Evolutionary conservation across 2,888 invertebrate genomes (phyloP), one percentile per base, ranked within the genome.

Genomic region (Monoplex corrugatus): DNA sequence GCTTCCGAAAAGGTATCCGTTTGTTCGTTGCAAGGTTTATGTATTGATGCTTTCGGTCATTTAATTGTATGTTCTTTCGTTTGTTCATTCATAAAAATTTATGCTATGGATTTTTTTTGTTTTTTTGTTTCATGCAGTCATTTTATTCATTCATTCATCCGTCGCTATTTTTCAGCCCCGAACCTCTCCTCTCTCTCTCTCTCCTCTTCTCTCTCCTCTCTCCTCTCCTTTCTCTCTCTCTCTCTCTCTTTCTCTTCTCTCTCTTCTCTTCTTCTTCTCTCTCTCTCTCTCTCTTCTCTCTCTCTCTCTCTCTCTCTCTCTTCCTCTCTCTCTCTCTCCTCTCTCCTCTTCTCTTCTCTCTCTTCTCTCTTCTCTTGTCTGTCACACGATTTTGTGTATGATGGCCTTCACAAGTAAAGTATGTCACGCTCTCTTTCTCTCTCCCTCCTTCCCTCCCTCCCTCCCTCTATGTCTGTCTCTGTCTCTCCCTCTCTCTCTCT

Each of bases 1-100:
- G 90, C 89, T 91, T 89, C 89, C 84, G 90, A 50, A 89, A 90
- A 91, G 89, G 90, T 90, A 91, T 75, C n/a, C n/a, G n/a, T n/a
- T n/a, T n/a, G n/a, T n/a, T n/a, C n/a, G n/a, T n/a, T n/a, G n/a
- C n/a, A n/a, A n/a, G n/a, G n/a, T n/a, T n/a, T n/a, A n/a, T n/a
- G n/a, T n/a, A n/a, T n/a, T n/a, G n/a, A n/a, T n/a, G n/a, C n/a
- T n/a, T n/a, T n/a, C n/a, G n/a, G n/a, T n/a, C n/a, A n/a, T n/a
- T n/a, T n/a, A n/a, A n/a, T n/a, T n/a, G n/a, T n/a, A n/a, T n/a
- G n/a, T n/a, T n/a, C n/a, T n/a, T n/a, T n/a, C n/a, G n/a, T n/a
- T n/a, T n/a, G n/a, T n/a, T n/a, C n/a, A n/a, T n/a, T n/a, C n/a
- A n/a, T n/a, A n/a, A n/a, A n/a, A n/a, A n/a, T 50, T 16, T 13